phyloP scores from a whole-genome alignment of 2,113 vertebrate species.

The Rhineura floridana region DNA sequence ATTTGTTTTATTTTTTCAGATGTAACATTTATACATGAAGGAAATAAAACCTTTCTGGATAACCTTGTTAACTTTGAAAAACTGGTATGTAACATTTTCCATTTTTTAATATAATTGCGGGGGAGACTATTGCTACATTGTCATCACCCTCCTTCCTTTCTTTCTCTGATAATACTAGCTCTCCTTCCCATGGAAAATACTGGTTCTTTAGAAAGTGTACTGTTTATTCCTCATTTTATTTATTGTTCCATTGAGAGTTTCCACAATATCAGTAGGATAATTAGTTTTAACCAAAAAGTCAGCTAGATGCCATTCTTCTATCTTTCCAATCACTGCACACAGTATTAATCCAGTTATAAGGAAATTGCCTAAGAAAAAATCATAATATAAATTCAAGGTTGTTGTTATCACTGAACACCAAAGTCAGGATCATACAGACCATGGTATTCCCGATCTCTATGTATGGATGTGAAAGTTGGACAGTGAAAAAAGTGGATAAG shows the following conservation, averaged over 20 bases:
- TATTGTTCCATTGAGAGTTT: not conserved
- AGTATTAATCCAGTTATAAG: not conserved
- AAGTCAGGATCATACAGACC: no score
- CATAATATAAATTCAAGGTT: not conserved
- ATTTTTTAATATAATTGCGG: conserved; percentile 38
- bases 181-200: not conserved
- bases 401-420: not conserved
- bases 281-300: not conserved
- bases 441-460: no score
- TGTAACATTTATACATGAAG: conserved; percentile 97
- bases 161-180: not conserved
- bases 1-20: conserved; percentile 76
- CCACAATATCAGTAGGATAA: not conserved
- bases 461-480: no score
- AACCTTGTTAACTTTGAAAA: conserved; percentile 98
- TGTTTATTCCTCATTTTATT: not conserved
- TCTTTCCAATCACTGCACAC: not conserved
- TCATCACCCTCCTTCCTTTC: not conserved
- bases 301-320: not conserved
- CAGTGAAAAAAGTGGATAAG: no score
- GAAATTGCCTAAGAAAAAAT: conserved; percentile 7
- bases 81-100: conserved; percentile 84
- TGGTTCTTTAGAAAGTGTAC: not conserved
- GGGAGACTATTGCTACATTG: not conserved
- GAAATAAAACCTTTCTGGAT: conserved; percentile 97